Evolutionary conservation across 2,888 invertebrate genomes (phyloP).

Genomic region (Luperina testacea): DNA sequence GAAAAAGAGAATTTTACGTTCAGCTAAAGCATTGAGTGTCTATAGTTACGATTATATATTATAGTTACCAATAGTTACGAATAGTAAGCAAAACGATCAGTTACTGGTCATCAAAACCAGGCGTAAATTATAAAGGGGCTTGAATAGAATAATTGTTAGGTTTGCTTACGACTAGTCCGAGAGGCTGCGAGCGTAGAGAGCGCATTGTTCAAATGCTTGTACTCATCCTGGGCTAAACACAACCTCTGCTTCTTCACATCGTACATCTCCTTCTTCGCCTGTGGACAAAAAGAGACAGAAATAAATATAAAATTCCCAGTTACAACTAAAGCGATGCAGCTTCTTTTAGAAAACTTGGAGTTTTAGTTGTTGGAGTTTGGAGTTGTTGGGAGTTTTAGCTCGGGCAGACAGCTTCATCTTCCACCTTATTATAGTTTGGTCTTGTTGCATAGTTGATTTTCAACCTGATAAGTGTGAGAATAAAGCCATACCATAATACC

Average conservation of each 20-base stretch:
- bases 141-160: not conserved
- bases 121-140: not conserved
- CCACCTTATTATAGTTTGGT: not conserved
- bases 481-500: not conserved
- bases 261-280: constrained; percentile 99
- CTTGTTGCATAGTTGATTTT: not conserved
- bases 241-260: constrained; percentile 98
- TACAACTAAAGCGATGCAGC: not conserved
- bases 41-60: not conserved
- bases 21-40: too few species aligned
- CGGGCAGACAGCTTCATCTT: not conserved
- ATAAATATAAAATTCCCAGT: constrained; percentile 5
- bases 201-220: constrained; percentile 97
- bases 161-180: constrained; percentile 96
- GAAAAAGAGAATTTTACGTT: not conserved
- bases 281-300: constrained; percentile 76
- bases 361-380: too few species aligned
- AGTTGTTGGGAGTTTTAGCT: too few species aligned
- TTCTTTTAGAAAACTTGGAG: not conserved
- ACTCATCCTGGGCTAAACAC: constrained; percentile 98
- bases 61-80: not conserved
- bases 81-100: not conserved
- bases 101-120: not conserved
- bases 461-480: not conserved
- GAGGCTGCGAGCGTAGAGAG: constrained; percentile 96